Conservation (phyloP, 2,888 invertebrate species). For the Nymphalis c-album region DNA sequence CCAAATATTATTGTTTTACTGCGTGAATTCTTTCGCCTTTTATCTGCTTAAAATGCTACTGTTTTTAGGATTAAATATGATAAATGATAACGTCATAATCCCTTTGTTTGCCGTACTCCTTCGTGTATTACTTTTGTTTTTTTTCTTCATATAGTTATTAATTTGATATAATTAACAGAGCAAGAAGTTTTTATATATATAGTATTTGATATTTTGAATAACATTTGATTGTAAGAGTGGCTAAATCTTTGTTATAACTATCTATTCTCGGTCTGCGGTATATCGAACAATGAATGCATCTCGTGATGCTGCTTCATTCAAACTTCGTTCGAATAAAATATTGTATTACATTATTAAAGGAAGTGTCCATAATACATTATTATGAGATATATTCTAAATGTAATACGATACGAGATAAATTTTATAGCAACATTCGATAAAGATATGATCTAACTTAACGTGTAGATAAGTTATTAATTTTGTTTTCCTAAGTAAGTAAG, state of each 20-base stretch:
- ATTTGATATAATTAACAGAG: no score
- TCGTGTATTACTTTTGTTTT: no score
- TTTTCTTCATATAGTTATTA: no score
- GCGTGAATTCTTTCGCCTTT: conserved; percentile 30
- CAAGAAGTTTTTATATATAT: no score
- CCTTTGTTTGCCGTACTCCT: no score
- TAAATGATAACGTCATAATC: no score
- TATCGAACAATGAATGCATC: conserved; percentile 2
- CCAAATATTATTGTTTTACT: conserved; percentile 33
- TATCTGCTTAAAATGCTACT: conserved; percentile 14
- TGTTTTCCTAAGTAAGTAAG: no score
- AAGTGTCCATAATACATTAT: background rate
- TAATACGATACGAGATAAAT: background rate
- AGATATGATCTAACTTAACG: background rate
- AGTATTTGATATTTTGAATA: no score
- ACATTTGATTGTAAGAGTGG: no score
- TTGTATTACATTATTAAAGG: background rate
- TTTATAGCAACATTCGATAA: background rate
- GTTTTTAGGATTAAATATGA: conserved; percentile 23
- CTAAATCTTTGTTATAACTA: background rate
- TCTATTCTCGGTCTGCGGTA: background rate
- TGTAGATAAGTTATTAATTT: no score
- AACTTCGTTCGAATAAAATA: background rate
- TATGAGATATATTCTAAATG: background rate
- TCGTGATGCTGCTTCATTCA: background rate